phyloP scores from a whole-genome alignment of 1,140 invertebrate genomes.

The Diprion similis region DNA sequence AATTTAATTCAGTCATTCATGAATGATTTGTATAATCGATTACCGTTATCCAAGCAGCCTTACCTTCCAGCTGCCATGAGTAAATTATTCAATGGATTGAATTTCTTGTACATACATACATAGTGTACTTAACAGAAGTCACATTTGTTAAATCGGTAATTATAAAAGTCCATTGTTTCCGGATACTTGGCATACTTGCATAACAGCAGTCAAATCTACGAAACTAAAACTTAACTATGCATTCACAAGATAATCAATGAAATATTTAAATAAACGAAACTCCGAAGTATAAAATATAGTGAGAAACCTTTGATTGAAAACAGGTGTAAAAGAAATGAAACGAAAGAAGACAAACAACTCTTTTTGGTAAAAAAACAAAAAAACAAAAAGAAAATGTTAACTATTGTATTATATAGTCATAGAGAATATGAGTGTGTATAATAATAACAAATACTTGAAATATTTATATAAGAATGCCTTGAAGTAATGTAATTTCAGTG shows the following conservation, averaged over 20 bases:
- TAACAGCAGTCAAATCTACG: no score
- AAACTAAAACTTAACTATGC: no score
- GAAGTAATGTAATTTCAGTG: constrained; percentile 38
- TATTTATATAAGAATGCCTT: constrained; percentile 42
- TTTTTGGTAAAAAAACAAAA: constrained; percentile 11
- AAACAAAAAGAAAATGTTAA: constrained; percentile 16
- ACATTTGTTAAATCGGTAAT: no score
- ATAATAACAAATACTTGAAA: constrained; percentile 31
- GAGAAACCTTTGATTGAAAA: constrained; percentile 32
- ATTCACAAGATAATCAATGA: constrained; percentile 42
- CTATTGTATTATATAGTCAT: constrained; percentile 35
- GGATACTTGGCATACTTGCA: no score
- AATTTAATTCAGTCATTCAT: no score
- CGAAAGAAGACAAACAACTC: neutral
- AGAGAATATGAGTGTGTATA: constrained; percentile 33
- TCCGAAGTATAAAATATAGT: constrained; percentile 8
- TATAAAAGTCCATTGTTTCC: no score
- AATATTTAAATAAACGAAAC: neutral
- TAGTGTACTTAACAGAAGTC: no score
- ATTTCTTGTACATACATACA: no score
- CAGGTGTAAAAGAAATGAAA: neutral
- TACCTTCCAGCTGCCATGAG: no score
- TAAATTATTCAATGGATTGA: no score
- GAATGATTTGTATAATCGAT: no score
- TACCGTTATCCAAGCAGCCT: no score